Evolutionary conservation across 2,113 vertebrate genomes (phyloP).

Genomic region (Lucifuga dentata): DNA sequence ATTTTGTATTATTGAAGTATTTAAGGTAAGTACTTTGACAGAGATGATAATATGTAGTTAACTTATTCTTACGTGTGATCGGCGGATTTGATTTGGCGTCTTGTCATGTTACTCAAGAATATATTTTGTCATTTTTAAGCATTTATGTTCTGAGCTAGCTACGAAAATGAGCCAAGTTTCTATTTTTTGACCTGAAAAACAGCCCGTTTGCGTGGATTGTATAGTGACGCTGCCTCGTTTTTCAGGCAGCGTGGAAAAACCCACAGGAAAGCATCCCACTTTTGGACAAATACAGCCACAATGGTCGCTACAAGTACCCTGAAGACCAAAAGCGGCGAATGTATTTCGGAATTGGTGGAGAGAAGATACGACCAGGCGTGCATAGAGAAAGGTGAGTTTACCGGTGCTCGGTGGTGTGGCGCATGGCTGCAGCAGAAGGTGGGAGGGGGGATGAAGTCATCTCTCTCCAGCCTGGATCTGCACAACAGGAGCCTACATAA

Average conservation of each 20-base stretch:
- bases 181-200: not conserved
- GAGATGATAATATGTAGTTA: not conserved
- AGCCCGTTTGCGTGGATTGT: not conserved
- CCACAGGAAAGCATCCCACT: slow-evolving; percentile 7
- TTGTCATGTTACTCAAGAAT: too few species aligned
- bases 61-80: too few species aligned
- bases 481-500: slow-evolving; percentile 8
- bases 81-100: too few species aligned
- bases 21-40: slow-evolving; percentile 60
- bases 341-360: slow-evolving; percentile 68
- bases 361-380: slow-evolving; percentile 71
- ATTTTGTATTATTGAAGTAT: slow-evolving; percentile 61
- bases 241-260: slow-evolving; percentile 29
- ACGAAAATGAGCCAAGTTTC: not conserved
- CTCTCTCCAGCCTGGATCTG: slow-evolving; percentile 41
- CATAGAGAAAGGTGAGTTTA: slow-evolving; percentile 82
- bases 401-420: slow-evolving; percentile 32
- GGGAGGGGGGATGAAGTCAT: slow-evolving; percentile 77
- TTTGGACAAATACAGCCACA: slow-evolving; percentile 32
- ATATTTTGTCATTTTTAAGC: too few species aligned
- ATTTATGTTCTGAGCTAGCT: not conserved
- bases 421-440: slow-evolving; percentile 70
- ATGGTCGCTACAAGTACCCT: slow-evolving; percentile 83
- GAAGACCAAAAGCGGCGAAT: slow-evolving; percentile 75
- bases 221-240: slow-evolving; percentile 10